Evolutionary conservation across 2,797 vertebrate species (phyloP), one percentile per base, ranked within the genome.

Genomic region (Cossypha dichroa): DNA sequence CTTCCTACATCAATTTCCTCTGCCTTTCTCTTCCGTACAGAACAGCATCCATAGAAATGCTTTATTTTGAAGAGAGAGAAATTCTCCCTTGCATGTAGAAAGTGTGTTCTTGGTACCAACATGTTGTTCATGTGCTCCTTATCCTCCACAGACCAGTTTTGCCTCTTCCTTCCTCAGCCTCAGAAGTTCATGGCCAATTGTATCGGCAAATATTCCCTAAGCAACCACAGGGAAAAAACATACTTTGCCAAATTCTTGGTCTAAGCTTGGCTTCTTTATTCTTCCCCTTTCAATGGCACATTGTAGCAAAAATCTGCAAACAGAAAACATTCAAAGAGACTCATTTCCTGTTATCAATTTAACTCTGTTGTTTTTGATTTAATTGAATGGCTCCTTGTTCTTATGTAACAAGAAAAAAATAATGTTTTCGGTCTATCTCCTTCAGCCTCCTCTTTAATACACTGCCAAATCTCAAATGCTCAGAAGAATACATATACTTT

Each of bases 331-430:
- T 54, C 49, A 36, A 29, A 75, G 45, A 67, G 18, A 96, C 88
- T 67, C 21, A 16, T 43, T 90, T 95, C 88, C 81, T 78, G 68
- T 70, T 91, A 93, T 55, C 91, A 87, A 28, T 46, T 83, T 68
- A 60, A 58, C 41, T 46, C 54, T 25, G 40, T 51, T 83, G 54
- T 1, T 70, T 80, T 80, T 45, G 23, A 69, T 62, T 79, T 54
- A 45, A 78, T 62, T 56, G n/a, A 82, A 87, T n/a, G 25, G 25
- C 17, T 90, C 33, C 76, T 69, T 52, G 25, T 34, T 64, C 69
- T 93, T 73, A 62, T 1, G 17, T 15, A 93, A 60, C 5, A 62
- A 74, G 7, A 7, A 19, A 41, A 79, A 88, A 49, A 60, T 3
- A 41, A 56, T 11, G 9, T 33, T 75, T 79, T 43, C 10, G 56